Evolutionary conservation across 2,888 invertebrate species (phyloP).

Genomic region (Phoenoteleia sp.): DNA sequence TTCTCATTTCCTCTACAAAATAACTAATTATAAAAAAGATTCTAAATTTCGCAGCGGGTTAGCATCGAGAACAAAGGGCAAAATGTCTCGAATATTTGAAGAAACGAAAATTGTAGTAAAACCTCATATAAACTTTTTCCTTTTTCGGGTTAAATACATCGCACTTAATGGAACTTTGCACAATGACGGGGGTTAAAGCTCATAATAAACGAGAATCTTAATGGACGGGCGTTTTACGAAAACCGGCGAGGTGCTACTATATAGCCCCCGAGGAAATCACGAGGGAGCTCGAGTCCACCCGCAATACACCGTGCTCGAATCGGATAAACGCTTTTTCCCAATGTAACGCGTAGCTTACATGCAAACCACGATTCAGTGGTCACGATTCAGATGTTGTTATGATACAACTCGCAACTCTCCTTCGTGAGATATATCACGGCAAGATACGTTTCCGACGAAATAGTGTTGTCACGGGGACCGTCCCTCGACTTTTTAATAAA

Average conservation of each 20-base stretch:
- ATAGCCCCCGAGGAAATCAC: constrained; percentile 71
- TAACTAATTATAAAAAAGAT: too few relatives aligned
- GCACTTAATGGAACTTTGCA: constrained; percentile 45
- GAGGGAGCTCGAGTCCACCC: constrained; percentile 52
- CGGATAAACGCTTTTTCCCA: constrained; percentile 70
- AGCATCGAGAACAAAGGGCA: not conserved
- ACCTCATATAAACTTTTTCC: constrained; percentile 5
- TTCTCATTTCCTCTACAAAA: too few relatives aligned
- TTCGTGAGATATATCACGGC: constrained; percentile 55
- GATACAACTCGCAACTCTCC: constrained; percentile 67
- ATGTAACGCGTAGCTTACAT: constrained; percentile 68
- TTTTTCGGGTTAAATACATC: constrained; percentile 36
- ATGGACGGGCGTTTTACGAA: constrained; percentile 67
- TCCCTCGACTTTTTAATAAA: constrained; percentile 42
- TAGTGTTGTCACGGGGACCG: constrained; percentile 46
- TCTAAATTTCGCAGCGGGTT: too few relatives aligned
- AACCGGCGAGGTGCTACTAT: constrained; percentile 67
- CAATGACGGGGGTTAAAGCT: constrained; percentile 56
- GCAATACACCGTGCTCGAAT: constrained; percentile 56
- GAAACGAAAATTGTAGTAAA: constrained; percentile 14
- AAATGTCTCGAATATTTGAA: not conserved
- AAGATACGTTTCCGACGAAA: constrained; percentile 61
- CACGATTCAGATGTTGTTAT: constrained; percentile 67
- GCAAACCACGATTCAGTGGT: constrained; percentile 70
- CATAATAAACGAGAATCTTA: constrained; percentile 65